Percentiles rank a stretch among this genome's conserved stretches.
Conservation (phyloP, 2,888 invertebrate species). For the Bembecia ichneumoniformis region DNA sequence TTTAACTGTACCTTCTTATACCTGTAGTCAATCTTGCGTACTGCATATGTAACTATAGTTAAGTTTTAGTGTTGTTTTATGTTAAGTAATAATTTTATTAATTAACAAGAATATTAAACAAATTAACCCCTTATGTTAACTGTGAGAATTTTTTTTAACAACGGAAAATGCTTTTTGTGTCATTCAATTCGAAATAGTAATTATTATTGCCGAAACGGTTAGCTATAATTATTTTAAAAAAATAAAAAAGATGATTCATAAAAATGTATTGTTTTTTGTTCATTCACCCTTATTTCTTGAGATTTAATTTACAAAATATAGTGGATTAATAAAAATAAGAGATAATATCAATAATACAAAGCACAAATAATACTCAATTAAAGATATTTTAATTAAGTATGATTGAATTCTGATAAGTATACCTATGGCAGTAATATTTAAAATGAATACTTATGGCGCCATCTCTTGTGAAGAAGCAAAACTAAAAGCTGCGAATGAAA, state of each 20-base stretch:
- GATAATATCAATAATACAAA: too few relatives aligned
- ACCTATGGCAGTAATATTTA: too few relatives aligned
- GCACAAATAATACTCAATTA: too few relatives aligned
- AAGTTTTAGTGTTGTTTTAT: constrained; percentile 60
- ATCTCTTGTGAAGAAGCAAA: too few relatives aligned
- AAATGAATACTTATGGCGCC: too few relatives aligned
- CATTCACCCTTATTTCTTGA: not conserved
- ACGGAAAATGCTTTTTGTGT: constrained; percentile 71
- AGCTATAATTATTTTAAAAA: constrained; percentile 75
- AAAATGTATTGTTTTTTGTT: constrained; percentile 34
- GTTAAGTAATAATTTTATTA: constrained; percentile 40
- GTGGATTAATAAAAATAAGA: too few relatives aligned
- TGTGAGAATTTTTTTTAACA: constrained; percentile 50
- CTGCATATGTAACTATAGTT: constrained; percentile 56
- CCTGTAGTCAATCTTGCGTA: constrained; percentile 47
- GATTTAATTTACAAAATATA: too few relatives aligned
- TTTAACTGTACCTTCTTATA: constrained; percentile 44
- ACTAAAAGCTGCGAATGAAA: too few relatives aligned
- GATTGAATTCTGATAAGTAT: too few relatives aligned
- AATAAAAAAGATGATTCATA: constrained; percentile 68
- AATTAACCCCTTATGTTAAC: constrained; percentile 58
- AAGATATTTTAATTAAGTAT: too few relatives aligned
- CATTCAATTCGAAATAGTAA: constrained; percentile 66
- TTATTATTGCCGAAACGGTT: constrained; percentile 71
- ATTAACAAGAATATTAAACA: constrained; percentile 26